A percentile compares a stretch with the other conserved stretches of the same genome.
These are phyloP conservation scores for Apotomis capreana DNA, from an alignment of 2,888 invertebrate species.

Conservation along the genomic window DNA sequence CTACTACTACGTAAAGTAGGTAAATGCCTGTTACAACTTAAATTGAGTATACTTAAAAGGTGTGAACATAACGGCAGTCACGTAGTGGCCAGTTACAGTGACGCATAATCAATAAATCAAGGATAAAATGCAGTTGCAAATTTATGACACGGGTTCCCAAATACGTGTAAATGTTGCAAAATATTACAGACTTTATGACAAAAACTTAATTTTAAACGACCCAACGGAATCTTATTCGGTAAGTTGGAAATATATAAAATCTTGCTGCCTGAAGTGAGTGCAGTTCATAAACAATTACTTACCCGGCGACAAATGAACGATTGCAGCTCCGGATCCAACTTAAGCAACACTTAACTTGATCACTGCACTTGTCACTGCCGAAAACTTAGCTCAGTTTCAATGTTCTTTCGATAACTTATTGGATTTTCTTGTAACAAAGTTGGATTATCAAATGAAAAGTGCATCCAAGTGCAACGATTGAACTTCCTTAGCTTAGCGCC, in stretches of 20 bases:
- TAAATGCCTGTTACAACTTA: slow-evolving; percentile 17
- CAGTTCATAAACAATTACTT: slow-evolving; percentile 55
- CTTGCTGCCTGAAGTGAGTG: slow-evolving; percentile 9
- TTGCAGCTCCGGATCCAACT: slow-evolving; percentile 50
- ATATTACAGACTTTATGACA: slow-evolving; percentile 17
- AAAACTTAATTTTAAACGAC: slow-evolving; percentile 1
- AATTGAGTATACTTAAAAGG: slow-evolving; percentile 31
- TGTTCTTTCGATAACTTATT: slow-evolving; percentile 33
- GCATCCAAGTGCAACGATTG: slow-evolving; percentile 52
- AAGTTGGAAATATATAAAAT: slow-evolving; percentile 5
- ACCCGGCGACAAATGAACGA: slow-evolving; percentile 74
- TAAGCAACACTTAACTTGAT: slow-evolving; percentile 50
- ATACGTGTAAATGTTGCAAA: slow-evolving; percentile 38
- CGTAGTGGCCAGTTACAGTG: slow-evolving; percentile 41
- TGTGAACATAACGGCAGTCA: slow-evolving; percentile 37
- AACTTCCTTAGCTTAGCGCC: slow-evolving; percentile 47
- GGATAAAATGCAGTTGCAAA: slow-evolving; percentile 64
- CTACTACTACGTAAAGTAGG: neutral
- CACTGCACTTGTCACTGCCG: slow-evolving; percentile 51
- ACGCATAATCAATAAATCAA: slow-evolving; percentile 66
- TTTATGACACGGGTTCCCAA: slow-evolving; percentile 50
- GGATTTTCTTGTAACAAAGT: slow-evolving; percentile 18
- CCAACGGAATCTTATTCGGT: neutral
- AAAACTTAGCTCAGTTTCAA: slow-evolving; percentile 26
- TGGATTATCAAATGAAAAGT: slow-evolving; percentile 48